phyloP scores from a whole-genome alignment of 1,140 invertebrate genomes.

The Papilio aristodemus region DNA sequence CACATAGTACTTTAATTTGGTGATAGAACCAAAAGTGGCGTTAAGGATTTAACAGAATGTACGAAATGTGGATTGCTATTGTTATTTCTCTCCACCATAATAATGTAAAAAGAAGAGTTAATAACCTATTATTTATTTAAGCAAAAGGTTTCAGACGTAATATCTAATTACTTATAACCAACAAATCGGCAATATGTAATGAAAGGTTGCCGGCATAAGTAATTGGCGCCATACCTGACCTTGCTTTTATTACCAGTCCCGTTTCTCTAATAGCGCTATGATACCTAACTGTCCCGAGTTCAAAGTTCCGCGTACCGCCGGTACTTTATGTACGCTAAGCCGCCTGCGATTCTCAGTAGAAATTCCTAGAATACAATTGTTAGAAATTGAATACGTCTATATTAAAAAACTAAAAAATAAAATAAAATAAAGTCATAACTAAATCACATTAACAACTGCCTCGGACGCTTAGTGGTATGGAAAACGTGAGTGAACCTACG shows the following conservation, averaged over 20 bases:
- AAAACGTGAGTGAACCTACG: neutral
- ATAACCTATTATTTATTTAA: neutral
- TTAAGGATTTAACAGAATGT: too few relatives aligned
- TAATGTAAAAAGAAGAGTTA: neutral
- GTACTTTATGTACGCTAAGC: conserved; percentile 8
- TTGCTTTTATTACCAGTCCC: conserved; percentile 25
- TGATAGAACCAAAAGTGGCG: too few relatives aligned
- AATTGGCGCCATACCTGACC: conserved; percentile 26
- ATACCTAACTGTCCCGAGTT: conserved; percentile 22
- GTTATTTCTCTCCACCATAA: too few relatives aligned
- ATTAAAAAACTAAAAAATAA: neutral
- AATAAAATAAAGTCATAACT: too few relatives aligned
- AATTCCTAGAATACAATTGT: neutral
- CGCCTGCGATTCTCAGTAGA: neutral
- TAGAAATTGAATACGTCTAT: neutral
- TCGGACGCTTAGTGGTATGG: too few relatives aligned
- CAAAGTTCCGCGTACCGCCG: conserved; percentile 23
- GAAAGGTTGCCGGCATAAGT: conserved; percentile 2
- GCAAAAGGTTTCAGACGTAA: neutral
- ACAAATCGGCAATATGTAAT: neutral
- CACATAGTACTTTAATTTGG: too few relatives aligned
- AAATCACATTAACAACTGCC: too few relatives aligned
- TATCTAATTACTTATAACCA: neutral
- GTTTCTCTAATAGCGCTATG: conserved; percentile 23
- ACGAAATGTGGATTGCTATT: too few relatives aligned